Evolutionary conservation across 2,113 vertebrate species (phyloP).

Genomic region (Halcyon senegalensis): DNA sequence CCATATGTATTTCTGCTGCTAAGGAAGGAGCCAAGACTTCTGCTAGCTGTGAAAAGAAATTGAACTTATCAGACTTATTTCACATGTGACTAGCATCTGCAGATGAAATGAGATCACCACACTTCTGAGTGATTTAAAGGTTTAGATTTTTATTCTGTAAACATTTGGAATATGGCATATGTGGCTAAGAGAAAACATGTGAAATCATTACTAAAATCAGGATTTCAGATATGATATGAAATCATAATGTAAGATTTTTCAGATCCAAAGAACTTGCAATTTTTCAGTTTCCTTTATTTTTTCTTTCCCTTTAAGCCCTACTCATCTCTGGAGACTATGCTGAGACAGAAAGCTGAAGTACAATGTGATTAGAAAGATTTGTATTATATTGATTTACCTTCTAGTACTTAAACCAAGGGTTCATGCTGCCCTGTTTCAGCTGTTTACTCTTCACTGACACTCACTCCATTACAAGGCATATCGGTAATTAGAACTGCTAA

Average conservation of each 20-base stretch:
- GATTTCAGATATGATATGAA: neutral
- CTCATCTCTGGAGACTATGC: neutral
- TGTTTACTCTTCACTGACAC: slow-evolving; percentile 3
- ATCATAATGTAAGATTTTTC: neutral
- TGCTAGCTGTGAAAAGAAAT: neutral
- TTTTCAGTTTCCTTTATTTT: neutral
- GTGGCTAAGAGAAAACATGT: neutral
- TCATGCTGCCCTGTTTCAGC: neutral
- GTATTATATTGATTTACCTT: slow-evolving; percentile 27
- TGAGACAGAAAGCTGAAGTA: neutral
- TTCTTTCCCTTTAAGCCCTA: neutral
- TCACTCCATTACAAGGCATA: neutral
- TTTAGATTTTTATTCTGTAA: neutral
- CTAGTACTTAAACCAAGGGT: neutral
- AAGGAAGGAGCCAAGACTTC: neutral
- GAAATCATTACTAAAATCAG: neutral
- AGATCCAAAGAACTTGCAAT: neutral
- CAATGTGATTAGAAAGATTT: slow-evolving; percentile 18
- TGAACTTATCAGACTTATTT: neutral
- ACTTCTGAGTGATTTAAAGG: neutral
- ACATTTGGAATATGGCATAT: neutral
- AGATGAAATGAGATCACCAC: neutral
- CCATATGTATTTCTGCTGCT: neutral
- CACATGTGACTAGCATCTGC: neutral
- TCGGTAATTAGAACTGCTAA: neutral